A percentile compares a stretch with the other conserved stretches of the same genome.
Evolutionary conservation across 2,888 invertebrate genomes (phyloP).

Genomic region (Melipona bicolor): DNA sequence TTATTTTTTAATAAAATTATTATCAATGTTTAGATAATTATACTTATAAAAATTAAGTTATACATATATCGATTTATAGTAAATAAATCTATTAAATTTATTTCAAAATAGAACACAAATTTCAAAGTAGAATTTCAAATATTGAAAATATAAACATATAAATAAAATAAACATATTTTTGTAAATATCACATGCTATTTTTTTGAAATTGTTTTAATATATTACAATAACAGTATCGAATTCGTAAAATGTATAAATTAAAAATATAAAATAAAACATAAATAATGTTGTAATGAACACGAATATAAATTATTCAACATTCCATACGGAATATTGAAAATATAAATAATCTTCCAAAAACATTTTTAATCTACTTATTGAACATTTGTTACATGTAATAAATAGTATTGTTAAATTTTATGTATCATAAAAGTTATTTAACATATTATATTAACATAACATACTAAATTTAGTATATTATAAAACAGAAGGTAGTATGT

Average conservation of each 20-base stretch:
- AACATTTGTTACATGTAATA: background rate
- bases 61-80: too few relatives aligned
- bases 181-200: background rate
- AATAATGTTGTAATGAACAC: background rate
- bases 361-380: background rate
- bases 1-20: too few relatives aligned
- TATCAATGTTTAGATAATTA: too few relatives aligned
- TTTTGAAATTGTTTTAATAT: background rate
- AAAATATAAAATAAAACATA: background rate
- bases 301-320: background rate
- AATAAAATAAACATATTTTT: background rate
- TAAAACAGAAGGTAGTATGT: background rate
- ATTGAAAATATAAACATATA: background rate
- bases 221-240: background rate
- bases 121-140: too few relatives aligned
- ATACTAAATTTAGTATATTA: background rate
- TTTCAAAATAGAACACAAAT: too few relatives aligned
- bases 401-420: background rate
- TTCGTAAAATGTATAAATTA: background rate
- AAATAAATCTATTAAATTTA: too few relatives aligned
- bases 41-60: too few relatives aligned
- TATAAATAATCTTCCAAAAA: background rate
- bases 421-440: background rate
- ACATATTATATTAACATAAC: too few relatives aligned
- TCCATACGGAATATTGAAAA: slow-evolving; percentile 38